Conservation (phyloP, 2,888 invertebrate species). For the Cataglyphis livida region DNA sequence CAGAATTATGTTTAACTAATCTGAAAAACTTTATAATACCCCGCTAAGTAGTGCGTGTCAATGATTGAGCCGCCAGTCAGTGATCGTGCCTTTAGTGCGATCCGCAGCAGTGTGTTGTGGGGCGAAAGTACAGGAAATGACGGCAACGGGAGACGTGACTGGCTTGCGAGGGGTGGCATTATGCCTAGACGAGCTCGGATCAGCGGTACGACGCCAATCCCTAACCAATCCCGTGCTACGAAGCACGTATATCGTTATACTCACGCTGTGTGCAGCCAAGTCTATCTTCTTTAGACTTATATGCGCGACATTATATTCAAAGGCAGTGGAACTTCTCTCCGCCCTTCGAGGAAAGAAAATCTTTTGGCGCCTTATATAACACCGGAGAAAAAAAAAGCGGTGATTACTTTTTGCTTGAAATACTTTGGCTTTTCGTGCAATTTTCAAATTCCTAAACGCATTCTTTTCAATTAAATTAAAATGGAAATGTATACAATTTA, state of each 20-base stretch:
- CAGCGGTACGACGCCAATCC: conserved; percentile 82
- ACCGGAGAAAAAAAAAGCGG: conserved; percentile 4
- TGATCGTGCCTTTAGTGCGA: conserved; percentile 67
- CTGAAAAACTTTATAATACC: conserved; percentile 73
- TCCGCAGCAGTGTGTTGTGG: conserved; percentile 65
- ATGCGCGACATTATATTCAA: conserved; percentile 51
- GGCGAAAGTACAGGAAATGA: conserved; percentile 75
- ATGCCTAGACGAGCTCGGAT: conserved; percentile 81
- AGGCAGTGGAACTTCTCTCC: conserved; percentile 57
- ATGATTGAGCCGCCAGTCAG: conserved; percentile 64
- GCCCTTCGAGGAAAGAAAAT: conserved; percentile 50
- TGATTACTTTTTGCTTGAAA: conserved; percentile 14
- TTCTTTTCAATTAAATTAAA: conserved; percentile 1
- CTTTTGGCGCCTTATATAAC: conserved; percentile 28
- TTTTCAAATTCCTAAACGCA: background rate
- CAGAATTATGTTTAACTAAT: conserved; percentile 71
- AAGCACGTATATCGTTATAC: conserved; percentile 79
- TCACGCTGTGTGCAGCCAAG: conserved; percentile 73
- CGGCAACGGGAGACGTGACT: conserved; percentile 80
- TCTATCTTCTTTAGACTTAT: conserved; percentile 69
- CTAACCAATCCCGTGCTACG: conserved; percentile 71
- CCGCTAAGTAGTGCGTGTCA: conserved; percentile 71
- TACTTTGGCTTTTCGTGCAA: background rate
- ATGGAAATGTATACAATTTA: conserved; percentile 1
- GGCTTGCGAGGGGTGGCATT: conserved; percentile 81